These are phyloP conservation scores for Opisthocomus hoazin DNA, from an alignment of 2,113 vertebrate genomes.

Conservation along the genomic window DNA sequence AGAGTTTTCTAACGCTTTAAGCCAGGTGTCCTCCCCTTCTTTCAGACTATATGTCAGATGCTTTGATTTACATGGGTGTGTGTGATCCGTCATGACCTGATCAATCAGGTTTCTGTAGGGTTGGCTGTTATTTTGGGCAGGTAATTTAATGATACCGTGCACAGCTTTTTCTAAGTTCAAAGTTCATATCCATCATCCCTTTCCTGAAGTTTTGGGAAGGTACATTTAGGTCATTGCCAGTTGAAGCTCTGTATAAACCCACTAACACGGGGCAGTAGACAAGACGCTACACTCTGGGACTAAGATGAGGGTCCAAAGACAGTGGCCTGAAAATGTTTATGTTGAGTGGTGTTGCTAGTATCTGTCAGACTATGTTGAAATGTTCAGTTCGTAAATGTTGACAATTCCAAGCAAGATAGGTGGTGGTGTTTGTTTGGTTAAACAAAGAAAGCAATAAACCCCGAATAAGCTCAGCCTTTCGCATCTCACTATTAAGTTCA, in stretches of 20 bases:
- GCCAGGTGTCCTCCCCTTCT: not conserved
- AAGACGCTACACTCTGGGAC: not conserved
- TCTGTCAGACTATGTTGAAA: not conserved
- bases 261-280: not conserved
- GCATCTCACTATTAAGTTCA: not conserved
- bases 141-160: not conserved
- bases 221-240: not conserved
- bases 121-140: not conserved
- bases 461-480: not conserved
- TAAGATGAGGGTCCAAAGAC: not conserved
- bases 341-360: not conserved
- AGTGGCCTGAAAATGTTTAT: not conserved
- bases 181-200: not conserved
- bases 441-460: accelerated
- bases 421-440: not conserved
- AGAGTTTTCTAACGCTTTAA: not conserved
- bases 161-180: not conserved
- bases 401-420: not conserved
- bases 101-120: not conserved
- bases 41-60: not conserved
- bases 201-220: not conserved
- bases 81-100: not conserved
- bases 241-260: not conserved
- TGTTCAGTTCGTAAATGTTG: not conserved
- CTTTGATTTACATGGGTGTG: not conserved